Evolutionary conservation across 2,888 invertebrate species (phyloP).

Genomic region (Nephrocerus scutellatus): DNA sequence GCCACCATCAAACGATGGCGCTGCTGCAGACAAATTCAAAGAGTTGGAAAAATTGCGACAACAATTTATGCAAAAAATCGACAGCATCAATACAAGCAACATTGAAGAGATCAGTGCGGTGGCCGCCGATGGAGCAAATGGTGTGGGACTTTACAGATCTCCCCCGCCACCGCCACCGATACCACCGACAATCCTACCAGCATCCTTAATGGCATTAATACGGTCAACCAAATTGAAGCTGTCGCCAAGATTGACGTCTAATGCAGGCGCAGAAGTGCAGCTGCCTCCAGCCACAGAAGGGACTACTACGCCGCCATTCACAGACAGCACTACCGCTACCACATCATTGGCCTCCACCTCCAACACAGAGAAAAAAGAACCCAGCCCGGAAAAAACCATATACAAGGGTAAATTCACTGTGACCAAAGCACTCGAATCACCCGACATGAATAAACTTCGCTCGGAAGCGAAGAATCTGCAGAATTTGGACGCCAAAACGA

Average conservation of each 20-base stretch:
- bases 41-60: slow-evolving; percentile 40
- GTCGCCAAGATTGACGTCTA: neutral
- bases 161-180: slow-evolving; percentile 44
- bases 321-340: neutral
- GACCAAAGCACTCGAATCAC: slow-evolving; percentile 47
- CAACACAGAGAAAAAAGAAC: slow-evolving; percentile 9
- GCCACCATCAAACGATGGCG: slow-evolving; percentile 34
- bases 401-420: slow-evolving; percentile 53
- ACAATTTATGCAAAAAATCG: slow-evolving; percentile 46
- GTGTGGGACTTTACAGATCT: too few species aligned
- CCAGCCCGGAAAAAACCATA: slow-evolving; percentile 40
- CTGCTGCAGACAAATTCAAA: slow-evolving; percentile 39
- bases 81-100: slow-evolving; percentile 41
- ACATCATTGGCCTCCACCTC: neutral
- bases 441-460: slow-evolving; percentile 30
- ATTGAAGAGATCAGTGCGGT: slow-evolving; percentile 35
- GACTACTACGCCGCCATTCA: neutral
- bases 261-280: neutral
- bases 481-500: slow-evolving; percentile 34
- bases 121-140: too few species aligned
- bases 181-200: slow-evolving; percentile 32
- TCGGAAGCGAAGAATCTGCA: slow-evolving; percentile 39
- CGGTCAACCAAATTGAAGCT: slow-evolving; percentile 27
- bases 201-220: slow-evolving; percentile 36
- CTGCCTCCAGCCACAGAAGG: neutral